Base-by-base conservation (phyloP, 2,888 invertebrate genomes). In the Lissonota sp. region DNA sequence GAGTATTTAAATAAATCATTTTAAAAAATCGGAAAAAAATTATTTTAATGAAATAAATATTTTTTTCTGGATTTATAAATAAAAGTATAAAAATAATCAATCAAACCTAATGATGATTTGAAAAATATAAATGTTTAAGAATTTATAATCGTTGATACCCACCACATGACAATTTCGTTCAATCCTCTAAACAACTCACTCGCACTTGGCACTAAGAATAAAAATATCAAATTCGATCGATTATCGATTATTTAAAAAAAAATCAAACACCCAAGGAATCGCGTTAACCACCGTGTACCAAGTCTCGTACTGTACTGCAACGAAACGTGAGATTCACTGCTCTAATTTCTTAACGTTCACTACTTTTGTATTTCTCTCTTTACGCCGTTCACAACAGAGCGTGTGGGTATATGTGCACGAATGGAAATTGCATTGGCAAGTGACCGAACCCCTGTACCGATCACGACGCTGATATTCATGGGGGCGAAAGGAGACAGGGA, bases 331-430 rank as follows among this genome's bases (percentile, higher is more conserved):
- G 64, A 3, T 74, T 66, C 64, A 12, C 66, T 77, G 63, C 64
- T 80, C 80, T 82, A 82, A 77, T 82, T 82, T 80, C 73, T 71
- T 77, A 70, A 78, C 81, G 70, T 81, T 81, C 73, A 49, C 74
- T 70, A 58, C 73, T 8, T 44, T 44, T 44, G 44, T 44, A 4
- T 44, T 6, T 44, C 7, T 4, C 7, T 53, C 6, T 53, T 4
- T 53, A 6, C 14, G 51, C 14, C n/a, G 6, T 14, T 53, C 26
- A 26, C 26, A 26, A 53, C 14, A 8, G 12, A 53, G 12, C 44
- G 53, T 10, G 12, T 12, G 6, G n/a, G 10, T 10, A 5, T 10
- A 5, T 60, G 6, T 39, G 12, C n/a, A 26, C 37, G 74, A 55
- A 64, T 66, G 57, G 49, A 26, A 44, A 73, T 60, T 55, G 42